These are phyloP conservation scores for Kryptolebias ocellatus DNA, from an alignment of 2,797 vertebrate genomes.

Conservation along the genomic window DNA sequence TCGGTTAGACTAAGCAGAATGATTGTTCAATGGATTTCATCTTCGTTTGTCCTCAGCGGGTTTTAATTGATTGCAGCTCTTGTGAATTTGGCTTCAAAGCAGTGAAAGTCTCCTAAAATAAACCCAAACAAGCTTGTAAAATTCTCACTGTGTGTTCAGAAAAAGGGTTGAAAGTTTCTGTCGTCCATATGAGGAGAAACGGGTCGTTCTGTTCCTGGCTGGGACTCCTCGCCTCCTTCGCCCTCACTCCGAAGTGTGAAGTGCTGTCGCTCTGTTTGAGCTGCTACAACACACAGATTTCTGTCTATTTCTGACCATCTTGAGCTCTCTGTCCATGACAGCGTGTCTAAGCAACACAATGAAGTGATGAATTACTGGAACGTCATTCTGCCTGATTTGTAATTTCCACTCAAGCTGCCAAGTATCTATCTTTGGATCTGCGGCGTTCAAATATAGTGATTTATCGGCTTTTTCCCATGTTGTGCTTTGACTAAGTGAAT, in stretches of 20 bases:
- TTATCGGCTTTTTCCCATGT: constrained; percentile 7
- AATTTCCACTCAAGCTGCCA: constrained; percentile 38
- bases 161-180: too few species aligned
- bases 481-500: constrained; percentile 9
- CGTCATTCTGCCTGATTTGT: constrained; percentile 20
- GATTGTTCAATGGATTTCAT: too few species aligned
- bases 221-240: constrained; percentile 7
- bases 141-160: too few species aligned
- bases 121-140: too few species aligned
- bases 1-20: too few species aligned
- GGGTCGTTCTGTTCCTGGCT: background rate
- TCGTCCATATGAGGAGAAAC: too few species aligned
- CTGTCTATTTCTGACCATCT: background rate
- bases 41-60: too few species aligned
- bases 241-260: constrained; percentile 19
- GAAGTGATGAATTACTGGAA: background rate
- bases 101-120: too few species aligned
- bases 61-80: too few species aligned
- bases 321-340: background rate
- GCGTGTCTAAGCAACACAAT: constrained; percentile 8
- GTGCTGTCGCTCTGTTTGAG: constrained; percentile 6
- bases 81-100: too few species aligned
- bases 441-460: constrained; percentile 9
- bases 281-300: background rate
- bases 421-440: constrained; percentile 36